phyloP scores from a whole-genome alignment of 2,888 invertebrate genomes.

The Crossocerus cetratus region DNA sequence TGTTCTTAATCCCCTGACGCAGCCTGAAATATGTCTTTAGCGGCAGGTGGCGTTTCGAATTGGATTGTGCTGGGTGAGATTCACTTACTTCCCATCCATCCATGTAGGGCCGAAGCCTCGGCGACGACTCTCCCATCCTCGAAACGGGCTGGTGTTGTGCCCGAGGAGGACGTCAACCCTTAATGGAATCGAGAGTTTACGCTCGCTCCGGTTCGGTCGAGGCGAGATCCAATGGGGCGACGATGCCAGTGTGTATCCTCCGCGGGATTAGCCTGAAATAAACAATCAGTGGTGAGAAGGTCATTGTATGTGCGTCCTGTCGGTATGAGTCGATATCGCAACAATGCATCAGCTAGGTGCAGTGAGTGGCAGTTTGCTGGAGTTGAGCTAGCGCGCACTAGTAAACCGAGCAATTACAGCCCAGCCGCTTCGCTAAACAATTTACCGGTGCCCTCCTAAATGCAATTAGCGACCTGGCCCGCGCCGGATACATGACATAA shows the following conservation, averaged over 20 bases:
- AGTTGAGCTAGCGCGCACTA: too few species aligned
- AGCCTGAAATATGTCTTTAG: background rate
- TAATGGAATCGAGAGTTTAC: too few species aligned
- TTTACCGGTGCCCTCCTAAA: conserved; percentile 39
- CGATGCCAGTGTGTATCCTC: too few species aligned
- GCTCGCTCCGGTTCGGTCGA: too few species aligned
- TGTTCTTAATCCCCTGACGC: background rate
- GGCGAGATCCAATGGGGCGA: too few species aligned
- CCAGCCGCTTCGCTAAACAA: conserved; percentile 23
- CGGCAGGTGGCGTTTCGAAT: background rate
- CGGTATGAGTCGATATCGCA: too few species aligned
- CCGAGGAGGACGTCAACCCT: conserved; percentile 33
- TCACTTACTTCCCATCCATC: conserved; percentile 75
- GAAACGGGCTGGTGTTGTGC: too few species aligned
- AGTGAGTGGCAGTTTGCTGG: too few species aligned
- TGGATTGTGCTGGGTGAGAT: background rate
- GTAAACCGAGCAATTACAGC: background rate
- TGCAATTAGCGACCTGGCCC: conserved; percentile 40
- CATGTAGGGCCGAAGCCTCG: conserved; percentile 73
- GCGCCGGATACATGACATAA: conserved; percentile 26
- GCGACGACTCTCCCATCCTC: conserved; percentile 73
- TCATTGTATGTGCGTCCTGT: too few species aligned
- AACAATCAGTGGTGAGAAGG: too few species aligned
- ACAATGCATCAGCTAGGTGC: too few species aligned
- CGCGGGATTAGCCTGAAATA: too few species aligned